Evolutionary conservation across 53 echinoderm and acorn worm genomes (phyloP).

Genomic region (Crossaster papposus): DNA sequence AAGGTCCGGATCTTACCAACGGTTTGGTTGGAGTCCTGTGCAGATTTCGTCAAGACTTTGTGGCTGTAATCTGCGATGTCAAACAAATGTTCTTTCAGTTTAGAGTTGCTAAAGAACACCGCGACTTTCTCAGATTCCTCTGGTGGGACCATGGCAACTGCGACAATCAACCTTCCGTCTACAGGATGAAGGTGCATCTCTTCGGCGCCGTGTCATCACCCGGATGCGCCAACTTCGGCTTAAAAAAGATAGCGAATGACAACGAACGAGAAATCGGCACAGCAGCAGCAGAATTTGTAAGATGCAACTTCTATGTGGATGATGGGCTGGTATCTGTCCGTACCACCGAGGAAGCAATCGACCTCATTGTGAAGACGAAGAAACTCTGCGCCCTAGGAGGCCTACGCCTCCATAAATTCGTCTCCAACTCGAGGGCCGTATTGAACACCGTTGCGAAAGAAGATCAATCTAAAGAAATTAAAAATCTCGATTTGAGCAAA

Average conservation of each 20-base stretch:
- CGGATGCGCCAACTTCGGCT: slow-evolving; percentile 65
- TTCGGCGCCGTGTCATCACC: slow-evolving; percentile 73
- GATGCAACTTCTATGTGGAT: too few relatives aligned
- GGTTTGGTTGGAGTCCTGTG: slow-evolving; percentile 46
- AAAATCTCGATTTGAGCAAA: slow-evolving; percentile 47
- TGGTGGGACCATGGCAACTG: slow-evolving; percentile 57
- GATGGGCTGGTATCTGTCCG: slow-evolving; percentile 62
- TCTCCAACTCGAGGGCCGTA: slow-evolving; percentile 71
- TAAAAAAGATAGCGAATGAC: slow-evolving; percentile 55
- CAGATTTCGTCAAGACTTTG: slow-evolving; percentile 49
- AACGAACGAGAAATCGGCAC: slow-evolving; percentile 57
- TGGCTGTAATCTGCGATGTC: slow-evolving; percentile 61
- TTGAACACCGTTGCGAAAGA: slow-evolving; percentile 49
- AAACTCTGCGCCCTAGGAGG: too few relatives aligned
- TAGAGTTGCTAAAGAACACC: too few relatives aligned
- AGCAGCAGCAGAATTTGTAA: slow-evolving; percentile 57
- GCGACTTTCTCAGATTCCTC: too few relatives aligned
- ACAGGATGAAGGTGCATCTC: slow-evolving; percentile 68
- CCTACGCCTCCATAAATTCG: slow-evolving; percentile 64
- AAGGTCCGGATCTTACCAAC: slow-evolving; percentile 76
- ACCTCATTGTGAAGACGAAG: slow-evolving; percentile 16
- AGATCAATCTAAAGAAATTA: slow-evolving; percentile 57
- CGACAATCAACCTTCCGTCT: slow-evolving; percentile 10
- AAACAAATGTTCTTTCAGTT: too few relatives aligned
- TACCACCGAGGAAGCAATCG: not conserved